These are phyloP conservation scores for Taphrorychus bicolor DNA, from an alignment of 2,888 invertebrate genomes.

Conservation along the genomic window DNA sequence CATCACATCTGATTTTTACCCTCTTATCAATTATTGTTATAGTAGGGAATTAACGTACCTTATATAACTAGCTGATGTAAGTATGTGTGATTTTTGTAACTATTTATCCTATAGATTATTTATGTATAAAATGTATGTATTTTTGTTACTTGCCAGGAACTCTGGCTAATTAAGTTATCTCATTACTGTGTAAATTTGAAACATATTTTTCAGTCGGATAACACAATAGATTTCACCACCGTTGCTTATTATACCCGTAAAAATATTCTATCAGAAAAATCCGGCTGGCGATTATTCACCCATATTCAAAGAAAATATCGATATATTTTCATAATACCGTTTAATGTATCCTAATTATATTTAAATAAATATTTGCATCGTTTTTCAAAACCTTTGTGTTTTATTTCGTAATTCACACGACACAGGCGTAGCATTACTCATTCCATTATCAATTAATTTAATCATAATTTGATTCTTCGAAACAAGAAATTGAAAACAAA, in stretches of 20 bases:
- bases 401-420: slow-evolving; percentile 23
- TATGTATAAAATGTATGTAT: slow-evolving; percentile 58
- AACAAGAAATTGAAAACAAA: slow-evolving; percentile 16
- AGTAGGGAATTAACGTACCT: slow-evolving; percentile 58
- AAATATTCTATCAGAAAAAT: slow-evolving; percentile 43
- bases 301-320: slow-evolving; percentile 55
- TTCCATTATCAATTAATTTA: slow-evolving; percentile 21
- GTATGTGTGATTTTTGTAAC: slow-evolving; percentile 59
- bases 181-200: slow-evolving; percentile 49
- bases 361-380: slow-evolving; percentile 61
- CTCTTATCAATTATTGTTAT: slow-evolving; percentile 49
- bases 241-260: not conserved
- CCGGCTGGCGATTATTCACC: slow-evolving; percentile 50
- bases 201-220: slow-evolving; percentile 46
- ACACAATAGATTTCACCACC: slow-evolving; percentile 9
- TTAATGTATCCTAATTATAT: slow-evolving; percentile 60
- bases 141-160: slow-evolving; percentile 54
- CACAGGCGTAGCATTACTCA: slow-evolving; percentile 16
- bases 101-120: slow-evolving; percentile 57
- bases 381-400: slow-evolving; percentile 53
- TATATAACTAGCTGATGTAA: slow-evolving; percentile 56
- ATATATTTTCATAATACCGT: slow-evolving; percentile 61
- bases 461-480: slow-evolving; percentile 7
- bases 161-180: slow-evolving; percentile 52
- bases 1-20: slow-evolving; percentile 47